Conservation (phyloP, 1,140 invertebrate genomes). For the Ceratina japonica region DNA sequence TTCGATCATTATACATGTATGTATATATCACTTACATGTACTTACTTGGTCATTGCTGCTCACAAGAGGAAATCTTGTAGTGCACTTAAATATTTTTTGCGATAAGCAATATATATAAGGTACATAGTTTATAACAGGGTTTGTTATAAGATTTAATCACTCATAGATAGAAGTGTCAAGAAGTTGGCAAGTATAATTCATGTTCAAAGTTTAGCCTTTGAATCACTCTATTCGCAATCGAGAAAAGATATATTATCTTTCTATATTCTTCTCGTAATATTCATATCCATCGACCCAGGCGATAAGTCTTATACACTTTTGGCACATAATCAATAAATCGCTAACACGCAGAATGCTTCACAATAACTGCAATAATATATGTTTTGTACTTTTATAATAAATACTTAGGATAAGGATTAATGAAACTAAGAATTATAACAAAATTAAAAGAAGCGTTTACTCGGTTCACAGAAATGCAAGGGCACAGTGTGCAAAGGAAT, state of each 20-base stretch:
- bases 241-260: conserved; percentile 1
- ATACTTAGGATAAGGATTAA: conserved; percentile 57
- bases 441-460: conserved; percentile 62
- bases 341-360: conserved; percentile 60
- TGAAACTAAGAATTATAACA: conserved; percentile 8
- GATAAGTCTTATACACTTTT: conserved; percentile 55
- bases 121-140: conserved; percentile 43
- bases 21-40: conserved; percentile 1
- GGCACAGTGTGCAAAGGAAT: conserved; percentile 75
- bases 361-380: conserved; percentile 63
- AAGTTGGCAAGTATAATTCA: neutral
- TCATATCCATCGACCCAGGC: conserved; percentile 40
- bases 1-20: neutral
- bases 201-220: neutral
- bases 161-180: neutral
- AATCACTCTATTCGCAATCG: neutral
- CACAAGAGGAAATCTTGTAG: conserved; percentile 41
- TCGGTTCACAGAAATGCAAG: conserved; percentile 78
- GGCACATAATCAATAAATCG: conserved; percentile 53
- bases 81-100: conserved; percentile 53
- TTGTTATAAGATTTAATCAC: conserved; percentile 16
- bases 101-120: conserved; percentile 43
- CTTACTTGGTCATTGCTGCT: conserved; percentile 57
- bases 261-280: neutral
- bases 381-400: conserved; percentile 78